Conservation (phyloP, 64 coral and sea anemone genomes). For the Catalaphyllia jardinei region DNA sequence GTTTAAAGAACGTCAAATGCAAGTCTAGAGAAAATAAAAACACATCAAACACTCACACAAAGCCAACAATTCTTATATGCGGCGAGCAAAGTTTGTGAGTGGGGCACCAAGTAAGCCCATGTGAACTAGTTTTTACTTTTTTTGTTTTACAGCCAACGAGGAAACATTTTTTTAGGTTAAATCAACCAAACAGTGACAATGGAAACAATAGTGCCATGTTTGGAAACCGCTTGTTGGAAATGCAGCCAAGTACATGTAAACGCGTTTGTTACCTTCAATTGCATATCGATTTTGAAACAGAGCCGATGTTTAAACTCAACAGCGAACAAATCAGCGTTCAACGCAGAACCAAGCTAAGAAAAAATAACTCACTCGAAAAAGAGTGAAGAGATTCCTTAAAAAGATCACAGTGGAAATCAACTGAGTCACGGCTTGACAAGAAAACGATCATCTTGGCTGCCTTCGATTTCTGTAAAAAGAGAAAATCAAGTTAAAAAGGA, state of each 20-base stretch:
- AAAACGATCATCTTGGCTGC: conserved; percentile 86
- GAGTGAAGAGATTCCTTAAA: conserved; percentile 46
- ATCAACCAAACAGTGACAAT: too few species aligned
- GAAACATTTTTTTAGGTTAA: too few species aligned
- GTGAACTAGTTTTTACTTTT: too few species aligned
- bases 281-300: too few species aligned
- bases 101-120: too few species aligned
- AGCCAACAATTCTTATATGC: neutral
- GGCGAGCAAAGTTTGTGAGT: too few species aligned
- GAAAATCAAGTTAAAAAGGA: neutral
- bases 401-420: conserved; percentile 88
- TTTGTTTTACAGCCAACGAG: too few species aligned
- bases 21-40: conserved; percentile 47
- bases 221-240: too few species aligned
- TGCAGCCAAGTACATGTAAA: too few species aligned
- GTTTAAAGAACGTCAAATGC: conserved; percentile 66
- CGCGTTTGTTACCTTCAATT: too few species aligned
- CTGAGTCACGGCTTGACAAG: conserved; percentile 92
- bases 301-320: neutral
- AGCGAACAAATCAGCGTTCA: neutral
- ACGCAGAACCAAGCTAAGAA: neutral
- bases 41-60: neutral
- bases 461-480: neutral
- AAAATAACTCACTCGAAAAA: conserved; percentile 31
- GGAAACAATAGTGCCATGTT: too few species aligned